Percentiles rank a stretch among this genome's conserved stretches.
These are phyloP conservation scores for Zele albiditarsus DNA, from an alignment of 2,888 invertebrate genomes.

Conservation along the genomic window DNA sequence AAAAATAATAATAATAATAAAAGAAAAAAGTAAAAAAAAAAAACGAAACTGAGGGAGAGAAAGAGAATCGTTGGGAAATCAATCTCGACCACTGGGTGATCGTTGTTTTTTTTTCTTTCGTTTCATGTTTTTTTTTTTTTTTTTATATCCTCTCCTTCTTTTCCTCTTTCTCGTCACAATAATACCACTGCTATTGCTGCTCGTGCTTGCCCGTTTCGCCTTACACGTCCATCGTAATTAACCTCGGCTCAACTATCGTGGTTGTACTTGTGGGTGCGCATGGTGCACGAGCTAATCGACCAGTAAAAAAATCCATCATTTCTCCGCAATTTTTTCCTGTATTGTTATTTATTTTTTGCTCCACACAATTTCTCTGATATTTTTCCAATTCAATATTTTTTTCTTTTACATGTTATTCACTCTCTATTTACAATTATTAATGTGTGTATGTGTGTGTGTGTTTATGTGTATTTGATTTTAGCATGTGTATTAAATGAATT, in stretches of 20 bases:
- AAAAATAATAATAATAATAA: neutral
- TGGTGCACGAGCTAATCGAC: constrained; percentile 32
- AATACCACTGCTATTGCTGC: constrained; percentile 19
- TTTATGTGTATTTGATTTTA: neutral
- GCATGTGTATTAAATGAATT: neutral
- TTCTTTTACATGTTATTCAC: neutral
- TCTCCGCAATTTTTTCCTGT: neutral
- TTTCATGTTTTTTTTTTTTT: constrained; percentile 20
- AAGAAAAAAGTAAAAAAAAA: neutral
- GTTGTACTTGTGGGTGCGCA: constrained; percentile 22
- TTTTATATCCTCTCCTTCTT: constrained; percentile 7
- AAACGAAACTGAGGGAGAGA: neutral
- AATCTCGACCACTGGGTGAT: constrained; percentile 41
- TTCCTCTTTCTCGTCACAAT: constrained; percentile 1
- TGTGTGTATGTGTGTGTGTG: neutral
- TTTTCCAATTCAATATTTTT: neutral
- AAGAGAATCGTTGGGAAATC: constrained; percentile 34
- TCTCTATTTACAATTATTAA: neutral
- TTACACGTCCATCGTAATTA: constrained; percentile 35
- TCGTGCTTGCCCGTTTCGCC: constrained; percentile 21
- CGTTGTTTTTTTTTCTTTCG: constrained; percentile 26
- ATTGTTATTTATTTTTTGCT: neutral
- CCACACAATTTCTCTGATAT: neutral
- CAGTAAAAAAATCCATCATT: constrained; percentile 34
- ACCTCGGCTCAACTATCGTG: constrained; percentile 30